A percentile compares a stretch with the other conserved stretches of the same genome.
phyloP scores from a whole-genome alignment of 2,113 vertebrate genomes.

The Melozone crissalis region DNA sequence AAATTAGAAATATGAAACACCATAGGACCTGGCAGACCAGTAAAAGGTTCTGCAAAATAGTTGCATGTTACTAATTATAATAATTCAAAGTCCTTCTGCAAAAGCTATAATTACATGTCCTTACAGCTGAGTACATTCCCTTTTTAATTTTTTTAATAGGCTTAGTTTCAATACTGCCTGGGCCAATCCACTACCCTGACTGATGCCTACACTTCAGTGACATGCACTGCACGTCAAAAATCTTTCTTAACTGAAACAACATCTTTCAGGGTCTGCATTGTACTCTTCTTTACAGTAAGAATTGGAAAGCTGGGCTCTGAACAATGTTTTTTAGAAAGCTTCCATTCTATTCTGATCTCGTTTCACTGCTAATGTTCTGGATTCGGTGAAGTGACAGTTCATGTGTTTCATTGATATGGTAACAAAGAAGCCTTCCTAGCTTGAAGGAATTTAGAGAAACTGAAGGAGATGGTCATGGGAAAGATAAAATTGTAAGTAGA shows the following conservation, averaged over 20 bases:
- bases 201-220: background rate
- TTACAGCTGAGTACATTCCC: slow-evolving; percentile 2
- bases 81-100: slow-evolving; percentile 46
- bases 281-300: background rate
- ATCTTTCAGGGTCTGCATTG: background rate
- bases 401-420: background rate
- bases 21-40: background rate
- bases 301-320: background rate
- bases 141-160: background rate
- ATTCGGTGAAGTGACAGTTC: background rate
- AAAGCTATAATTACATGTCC: slow-evolving; percentile 53
- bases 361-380: slow-evolving; percentile 5
- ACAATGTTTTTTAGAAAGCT: background rate
- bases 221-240: background rate
- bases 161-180: background rate
- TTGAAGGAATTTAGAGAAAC: background rate
- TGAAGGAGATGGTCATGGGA: background rate
- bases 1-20: slow-evolving; percentile 33
- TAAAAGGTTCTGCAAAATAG: slow-evolving; percentile 42
- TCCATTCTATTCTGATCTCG: background rate
- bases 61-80: slow-evolving; percentile 46
- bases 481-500: background rate
- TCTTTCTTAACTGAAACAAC: background rate
- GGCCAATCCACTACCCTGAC: background rate
- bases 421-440: background rate